These are phyloP conservation scores for Tragelaphus strepsiceros DNA, from an alignment of 2,113 vertebrate species.

Conservation along the genomic window DNA sequence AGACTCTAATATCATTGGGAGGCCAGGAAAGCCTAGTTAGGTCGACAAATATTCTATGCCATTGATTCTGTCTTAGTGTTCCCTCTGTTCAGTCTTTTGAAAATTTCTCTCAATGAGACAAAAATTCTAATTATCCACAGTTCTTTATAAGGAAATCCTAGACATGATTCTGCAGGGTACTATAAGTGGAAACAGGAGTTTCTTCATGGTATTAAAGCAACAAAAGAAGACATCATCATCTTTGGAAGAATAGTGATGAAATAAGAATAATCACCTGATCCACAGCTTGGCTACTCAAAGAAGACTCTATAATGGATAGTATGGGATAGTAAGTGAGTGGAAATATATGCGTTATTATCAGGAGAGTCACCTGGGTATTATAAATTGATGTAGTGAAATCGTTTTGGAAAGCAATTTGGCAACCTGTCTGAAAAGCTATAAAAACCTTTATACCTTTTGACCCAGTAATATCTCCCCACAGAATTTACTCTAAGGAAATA, in stretches of 20 bases:
- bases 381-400: slow-evolving; percentile 59
- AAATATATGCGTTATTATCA: slow-evolving; percentile 2
- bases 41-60: not conserved
- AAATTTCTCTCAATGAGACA: not conserved
- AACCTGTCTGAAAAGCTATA: slow-evolving; percentile 58
- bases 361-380: slow-evolving; percentile 3
- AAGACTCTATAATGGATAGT: not conserved
- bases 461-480: slow-evolving; percentile 46
- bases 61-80: not conserved
- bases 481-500: slow-evolving; percentile 34
- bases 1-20: not conserved
- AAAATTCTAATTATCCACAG: not conserved
- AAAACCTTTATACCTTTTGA: slow-evolving; percentile 62
- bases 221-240: not conserved
- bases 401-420: slow-evolving; percentile 64
- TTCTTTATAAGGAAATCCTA: not conserved
- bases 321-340: not conserved
- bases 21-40: not conserved
- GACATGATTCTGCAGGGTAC: not conserved
- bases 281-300: not conserved
- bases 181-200: not conserved
- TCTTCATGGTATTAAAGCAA: not conserved
- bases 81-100: not conserved
- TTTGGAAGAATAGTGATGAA: not conserved
- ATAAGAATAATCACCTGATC: not conserved